phyloP scores from a whole-genome alignment of 1,140 invertebrate species.

The Nylanderia fulva region DNA sequence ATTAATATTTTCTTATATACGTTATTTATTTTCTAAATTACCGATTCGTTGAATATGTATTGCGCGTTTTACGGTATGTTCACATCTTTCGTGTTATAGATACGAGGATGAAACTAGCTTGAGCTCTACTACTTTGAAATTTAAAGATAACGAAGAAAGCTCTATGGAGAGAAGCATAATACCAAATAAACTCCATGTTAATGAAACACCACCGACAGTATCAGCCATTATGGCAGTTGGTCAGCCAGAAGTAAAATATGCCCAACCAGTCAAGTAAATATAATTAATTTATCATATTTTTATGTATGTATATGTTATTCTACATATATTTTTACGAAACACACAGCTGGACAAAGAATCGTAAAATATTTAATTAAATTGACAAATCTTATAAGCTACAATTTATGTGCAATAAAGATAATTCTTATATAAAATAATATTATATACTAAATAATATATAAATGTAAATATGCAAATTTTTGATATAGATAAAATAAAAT shows the following conservation, averaged over 20 bases:
- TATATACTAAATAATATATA: not conserved
- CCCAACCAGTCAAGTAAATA: constrained; percentile 84
- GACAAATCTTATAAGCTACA: not conserved
- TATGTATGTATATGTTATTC: constrained; percentile 1
- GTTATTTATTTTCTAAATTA: not conserved
- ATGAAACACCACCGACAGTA: constrained; percentile 73
- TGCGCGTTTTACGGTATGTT: not conserved
- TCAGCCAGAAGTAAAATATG: constrained; percentile 83
- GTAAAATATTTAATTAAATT: not conserved
- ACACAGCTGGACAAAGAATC: not conserved
- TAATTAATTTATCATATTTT: not conserved
- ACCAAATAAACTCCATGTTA: constrained; percentile 72
- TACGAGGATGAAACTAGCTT: constrained; percentile 76
- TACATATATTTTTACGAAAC: not conserved
- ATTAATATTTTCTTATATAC: no score
- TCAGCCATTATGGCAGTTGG: constrained; percentile 74
- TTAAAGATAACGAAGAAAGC: constrained; percentile 73
- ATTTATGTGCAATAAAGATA: not conserved
- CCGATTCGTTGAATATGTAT: constrained; percentile 25
- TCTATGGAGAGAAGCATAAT: constrained; percentile 78
- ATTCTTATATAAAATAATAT: not conserved
- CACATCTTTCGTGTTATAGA: constrained; percentile 52
- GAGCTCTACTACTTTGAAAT: constrained; percentile 76
- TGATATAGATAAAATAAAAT: no score
- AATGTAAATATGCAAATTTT: not conserved